Percentiles rank a stretch among this genome's conserved stretches.
Conservation (phyloP, 2,888 invertebrate genomes). For the Zeuzera pyrina region DNA sequence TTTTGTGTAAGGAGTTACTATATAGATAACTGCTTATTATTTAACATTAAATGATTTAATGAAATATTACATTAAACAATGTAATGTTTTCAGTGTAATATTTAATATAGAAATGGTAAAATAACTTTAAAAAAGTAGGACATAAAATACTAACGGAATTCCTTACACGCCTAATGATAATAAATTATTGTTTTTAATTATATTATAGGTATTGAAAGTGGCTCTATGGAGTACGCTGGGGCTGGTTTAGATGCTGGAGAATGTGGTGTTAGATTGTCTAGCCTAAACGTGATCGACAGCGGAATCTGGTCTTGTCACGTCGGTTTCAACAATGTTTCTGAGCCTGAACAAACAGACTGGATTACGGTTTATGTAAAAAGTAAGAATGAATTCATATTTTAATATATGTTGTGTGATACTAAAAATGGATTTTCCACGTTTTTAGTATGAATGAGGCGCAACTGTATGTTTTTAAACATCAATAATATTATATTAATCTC, state of each 20-base stretch:
- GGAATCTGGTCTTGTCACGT: conserved; percentile 55
- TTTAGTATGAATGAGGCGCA: too few relatives aligned
- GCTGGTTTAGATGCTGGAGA: conserved; percentile 56
- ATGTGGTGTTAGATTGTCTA: conserved; percentile 37
- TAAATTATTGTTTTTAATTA: too few relatives aligned
- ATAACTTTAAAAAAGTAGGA: too few relatives aligned
- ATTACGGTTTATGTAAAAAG: conserved; percentile 24
- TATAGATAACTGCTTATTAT: too few relatives aligned
- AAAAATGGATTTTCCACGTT: conserved; percentile 2
- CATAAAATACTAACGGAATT: too few relatives aligned
- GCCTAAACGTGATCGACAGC: conserved; percentile 23
- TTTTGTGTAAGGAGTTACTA: too few relatives aligned
- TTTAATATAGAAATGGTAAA: too few relatives aligned
- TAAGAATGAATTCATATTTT: conserved; percentile 11
- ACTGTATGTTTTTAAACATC: too few relatives aligned
- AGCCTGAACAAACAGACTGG: conserved; percentile 21
- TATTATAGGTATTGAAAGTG: conserved; percentile 22
- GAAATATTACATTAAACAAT: background rate
- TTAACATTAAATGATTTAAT: too few relatives aligned
- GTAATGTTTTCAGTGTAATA: too few relatives aligned
- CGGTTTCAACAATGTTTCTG: conserved; percentile 23
- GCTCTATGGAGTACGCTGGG: conserved; percentile 35
- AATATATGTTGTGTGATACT: background rate
- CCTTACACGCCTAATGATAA: too few relatives aligned
- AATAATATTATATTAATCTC: too few relatives aligned